phyloP scores from a whole-genome alignment of 2,888 invertebrate genomes.

The Argyra leucocephala region DNA sequence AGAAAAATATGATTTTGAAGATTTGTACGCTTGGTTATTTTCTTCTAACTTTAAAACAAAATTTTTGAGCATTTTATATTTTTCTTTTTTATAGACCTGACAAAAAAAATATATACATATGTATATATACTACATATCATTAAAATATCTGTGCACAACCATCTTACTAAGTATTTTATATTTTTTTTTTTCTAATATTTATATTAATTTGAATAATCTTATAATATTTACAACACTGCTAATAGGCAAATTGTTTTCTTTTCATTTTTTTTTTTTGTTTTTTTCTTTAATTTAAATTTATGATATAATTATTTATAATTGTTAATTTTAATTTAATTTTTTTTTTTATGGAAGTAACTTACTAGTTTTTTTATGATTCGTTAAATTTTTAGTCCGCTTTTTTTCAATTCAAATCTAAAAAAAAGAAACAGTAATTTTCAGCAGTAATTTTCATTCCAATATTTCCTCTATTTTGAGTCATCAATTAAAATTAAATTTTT shows the following conservation, averaged over 20 bases:
- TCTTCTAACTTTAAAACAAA: background rate
- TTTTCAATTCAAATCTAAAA: background rate
- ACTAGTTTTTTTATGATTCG: background rate
- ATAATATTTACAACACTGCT: background rate
- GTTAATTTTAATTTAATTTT: no score
- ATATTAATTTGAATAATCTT: background rate
- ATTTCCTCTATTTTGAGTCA: background rate
- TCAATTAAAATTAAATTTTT: background rate
- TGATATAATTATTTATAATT: no score
- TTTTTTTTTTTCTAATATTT: background rate
- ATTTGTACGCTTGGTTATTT: no score
- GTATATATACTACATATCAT: no score
- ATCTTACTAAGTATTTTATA: background rate
- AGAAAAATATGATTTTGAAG: no score
- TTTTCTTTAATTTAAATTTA: background rate
- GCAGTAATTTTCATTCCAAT: background rate
- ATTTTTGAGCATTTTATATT: background rate
- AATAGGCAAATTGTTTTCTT: background rate
- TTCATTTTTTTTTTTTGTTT: no score
- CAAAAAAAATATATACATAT: background rate
- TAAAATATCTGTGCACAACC: background rate
- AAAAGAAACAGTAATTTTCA: no score
- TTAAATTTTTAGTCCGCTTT: background rate
- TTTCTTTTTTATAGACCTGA: background rate
- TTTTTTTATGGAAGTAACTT: background rate